Evolutionary conservation across 2,797 vertebrate species (phyloP).

Genomic region (Leptodactylus fallax): DNA sequence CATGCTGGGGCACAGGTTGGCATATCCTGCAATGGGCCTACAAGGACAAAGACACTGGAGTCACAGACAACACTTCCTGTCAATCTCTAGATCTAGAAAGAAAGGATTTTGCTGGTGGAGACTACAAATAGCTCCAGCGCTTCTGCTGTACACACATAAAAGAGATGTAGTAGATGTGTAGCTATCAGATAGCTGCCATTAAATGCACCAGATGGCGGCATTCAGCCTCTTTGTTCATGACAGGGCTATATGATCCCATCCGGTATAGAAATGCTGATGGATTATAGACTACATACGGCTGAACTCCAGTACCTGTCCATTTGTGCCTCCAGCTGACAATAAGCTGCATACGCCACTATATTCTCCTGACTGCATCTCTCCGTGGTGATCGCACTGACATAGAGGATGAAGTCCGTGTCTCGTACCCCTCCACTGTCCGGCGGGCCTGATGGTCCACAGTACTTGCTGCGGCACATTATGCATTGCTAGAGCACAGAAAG

Average conservation of each 20-base stretch:
- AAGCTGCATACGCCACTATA: conserved; percentile 95
- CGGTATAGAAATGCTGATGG: too few species aligned
- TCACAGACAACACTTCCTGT: too few species aligned
- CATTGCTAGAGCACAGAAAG: conserved; percentile 82
- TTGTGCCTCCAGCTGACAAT: conserved; percentile 95
- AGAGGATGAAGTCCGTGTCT: conserved; percentile 91
- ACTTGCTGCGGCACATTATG: conserved; percentile 85
- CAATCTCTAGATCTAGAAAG: too few species aligned
- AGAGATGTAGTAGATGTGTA: too few species aligned
- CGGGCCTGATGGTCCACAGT: conserved; percentile 79
- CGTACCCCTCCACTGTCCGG: conserved; percentile 85
- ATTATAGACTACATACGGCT: too few species aligned
- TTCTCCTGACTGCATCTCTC: conserved; percentile 94
- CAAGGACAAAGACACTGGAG: conserved; percentile 25
- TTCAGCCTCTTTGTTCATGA: too few species aligned
- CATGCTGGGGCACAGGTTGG: conserved; percentile 96
- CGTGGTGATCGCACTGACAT: conserved; percentile 91
- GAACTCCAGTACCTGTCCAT: conserved; percentile 84
- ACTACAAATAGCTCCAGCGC: too few species aligned
- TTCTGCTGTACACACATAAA: too few species aligned
- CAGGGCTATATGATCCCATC: too few species aligned
- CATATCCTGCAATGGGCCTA: conserved; percentile 95
- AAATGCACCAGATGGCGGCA: too few species aligned
- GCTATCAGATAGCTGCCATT: too few species aligned
- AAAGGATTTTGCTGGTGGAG: too few species aligned